Percentiles rank a stretch among this genome's conserved stretches.
phyloP scores from a whole-genome alignment of 2,113 vertebrate genomes.

The Hemicordylus capensis region DNA sequence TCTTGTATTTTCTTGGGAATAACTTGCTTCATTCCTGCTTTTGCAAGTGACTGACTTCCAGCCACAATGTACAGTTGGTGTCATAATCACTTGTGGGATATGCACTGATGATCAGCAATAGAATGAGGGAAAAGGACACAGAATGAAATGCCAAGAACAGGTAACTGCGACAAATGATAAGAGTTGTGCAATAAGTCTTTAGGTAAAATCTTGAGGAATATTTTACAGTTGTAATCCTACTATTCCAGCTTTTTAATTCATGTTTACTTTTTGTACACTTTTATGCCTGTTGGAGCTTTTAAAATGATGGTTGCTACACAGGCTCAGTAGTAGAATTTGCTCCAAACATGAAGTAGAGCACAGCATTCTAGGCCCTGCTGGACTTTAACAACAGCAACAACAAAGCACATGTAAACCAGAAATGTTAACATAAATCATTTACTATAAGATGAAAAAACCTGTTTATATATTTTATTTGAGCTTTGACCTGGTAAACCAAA shows the following conservation, averaged over 20 bases:
- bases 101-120: neutral
- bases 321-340: neutral
- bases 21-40: neutral
- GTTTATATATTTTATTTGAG: neutral
- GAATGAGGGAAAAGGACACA: neutral
- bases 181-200: neutral
- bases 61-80: neutral
- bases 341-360: neutral
- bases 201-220: neutral
- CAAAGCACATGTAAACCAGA: neutral
- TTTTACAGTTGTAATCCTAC: neutral
- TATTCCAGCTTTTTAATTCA: neutral
- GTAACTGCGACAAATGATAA: neutral
- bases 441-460: neutral
- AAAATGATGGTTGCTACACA: neutral
- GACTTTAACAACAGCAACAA: neutral
- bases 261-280: neutral
- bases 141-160: neutral
- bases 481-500: neutral
- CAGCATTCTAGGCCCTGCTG: neutral
- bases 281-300: neutral
- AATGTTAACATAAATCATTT: neutral
- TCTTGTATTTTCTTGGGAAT: neutral
- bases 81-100: neutral
- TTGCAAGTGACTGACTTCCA: neutral